Evolutionary conservation across 2,113 vertebrate species (phyloP).

Genomic region (Drymodes brunneopygia): DNA sequence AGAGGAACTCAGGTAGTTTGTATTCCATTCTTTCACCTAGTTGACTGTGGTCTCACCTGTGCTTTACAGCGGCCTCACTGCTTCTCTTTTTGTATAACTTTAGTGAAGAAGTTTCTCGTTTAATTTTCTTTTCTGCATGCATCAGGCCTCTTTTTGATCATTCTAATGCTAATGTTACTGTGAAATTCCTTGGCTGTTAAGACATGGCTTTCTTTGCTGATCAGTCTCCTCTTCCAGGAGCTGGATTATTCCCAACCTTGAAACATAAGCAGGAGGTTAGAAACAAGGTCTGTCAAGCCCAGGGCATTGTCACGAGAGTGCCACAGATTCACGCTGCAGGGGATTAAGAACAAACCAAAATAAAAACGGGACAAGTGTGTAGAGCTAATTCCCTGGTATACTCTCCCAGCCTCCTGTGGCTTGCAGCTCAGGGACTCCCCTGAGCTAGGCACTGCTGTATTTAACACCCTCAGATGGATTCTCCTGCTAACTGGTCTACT

Average conservation of each 20-base stretch:
- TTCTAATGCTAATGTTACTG: background rate
- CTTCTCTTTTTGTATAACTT: background rate
- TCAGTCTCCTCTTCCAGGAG: background rate
- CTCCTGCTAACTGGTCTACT: background rate
- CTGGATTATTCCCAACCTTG: background rate
- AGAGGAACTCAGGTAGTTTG: background rate
- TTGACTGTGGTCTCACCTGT: background rate
- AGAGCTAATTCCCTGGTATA: background rate
- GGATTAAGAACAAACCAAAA: background rate
- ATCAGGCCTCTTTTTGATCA: background rate
- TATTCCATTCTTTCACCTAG: background rate
- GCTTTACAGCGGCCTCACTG: background rate
- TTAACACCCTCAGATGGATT: background rate
- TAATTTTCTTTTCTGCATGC: background rate
- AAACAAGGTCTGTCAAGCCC: background rate
- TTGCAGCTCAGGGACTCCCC: background rate
- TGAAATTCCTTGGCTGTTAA: background rate
- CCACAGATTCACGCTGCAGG: background rate
- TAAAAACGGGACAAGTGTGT: fast-evolving
- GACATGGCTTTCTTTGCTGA: background rate
- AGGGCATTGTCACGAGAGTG: background rate
- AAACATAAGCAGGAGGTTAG: background rate
- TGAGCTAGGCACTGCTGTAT: background rate
- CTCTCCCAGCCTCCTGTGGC: background rate
- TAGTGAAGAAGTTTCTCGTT: background rate